These are phyloP conservation scores for Isaurus tuberculatus DNA, from an alignment of 92 coral and sea anemone species.

Conservation along the genomic window DNA sequence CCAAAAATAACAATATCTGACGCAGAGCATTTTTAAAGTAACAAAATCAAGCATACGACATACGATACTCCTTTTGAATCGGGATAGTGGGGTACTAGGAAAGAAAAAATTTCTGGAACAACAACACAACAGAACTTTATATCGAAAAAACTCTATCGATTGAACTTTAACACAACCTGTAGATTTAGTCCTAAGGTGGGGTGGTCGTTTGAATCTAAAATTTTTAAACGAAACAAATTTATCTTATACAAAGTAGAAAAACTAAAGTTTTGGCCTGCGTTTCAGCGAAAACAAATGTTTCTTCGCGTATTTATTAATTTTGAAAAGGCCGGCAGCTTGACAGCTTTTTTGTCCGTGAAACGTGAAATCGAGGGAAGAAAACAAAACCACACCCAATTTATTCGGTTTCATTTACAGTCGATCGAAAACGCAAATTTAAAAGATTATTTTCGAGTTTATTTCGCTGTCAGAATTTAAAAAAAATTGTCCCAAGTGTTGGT, in stretches of 20 bases:
- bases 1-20: conserved; percentile 11
- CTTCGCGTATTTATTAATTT: not conserved
- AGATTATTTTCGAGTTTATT: not conserved
- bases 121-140: not conserved
- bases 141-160: conserved; percentile 31
- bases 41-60: not conserved
- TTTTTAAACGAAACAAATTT: not conserved
- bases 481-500: not conserved
- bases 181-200: conserved; percentile 26
- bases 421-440: not conserved
- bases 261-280: not conserved
- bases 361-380: conserved; percentile 58
- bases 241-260: not conserved
- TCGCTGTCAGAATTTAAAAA: not conserved
- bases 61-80: not conserved
- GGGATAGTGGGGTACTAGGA: not conserved
- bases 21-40: not conserved
- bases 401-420: not conserved
- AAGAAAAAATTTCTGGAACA: not conserved
- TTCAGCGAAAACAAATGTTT: conserved; percentile 14
- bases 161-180: conserved; percentile 22
- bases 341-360: not conserved
- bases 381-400: conserved; percentile 71
- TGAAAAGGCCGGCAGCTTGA: conserved; percentile 44
- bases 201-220: not conserved